Evolutionary conservation across 2,888 invertebrate species (phyloP), one percentile per base, ranked within the genome.

Genomic region (Drosophila atripex): DNA sequence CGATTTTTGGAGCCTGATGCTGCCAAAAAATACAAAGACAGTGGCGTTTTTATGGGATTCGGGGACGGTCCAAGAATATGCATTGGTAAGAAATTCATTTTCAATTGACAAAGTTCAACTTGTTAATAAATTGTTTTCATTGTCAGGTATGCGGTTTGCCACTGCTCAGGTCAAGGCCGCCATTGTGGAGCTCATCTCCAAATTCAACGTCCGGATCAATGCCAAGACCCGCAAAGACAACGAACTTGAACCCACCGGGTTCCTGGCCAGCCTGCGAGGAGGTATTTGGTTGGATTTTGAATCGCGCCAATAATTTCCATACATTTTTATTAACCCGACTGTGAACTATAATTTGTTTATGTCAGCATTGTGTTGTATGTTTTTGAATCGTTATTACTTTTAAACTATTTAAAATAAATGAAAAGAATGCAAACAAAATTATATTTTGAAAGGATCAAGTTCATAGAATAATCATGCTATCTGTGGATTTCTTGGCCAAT

Each of bases 21-120:
- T 0, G 54, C 58, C 0, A 90, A 89, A 60, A 77, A 73, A 32
- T 89, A 76, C 18, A 77, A 86, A 0, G 90, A 91, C 1, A 72
- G 75, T 25, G 91, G 91, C 8, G 76, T 83, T 0, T 91, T 74
- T 38, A 75, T 86, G 46, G 85, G 79, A 3, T 91, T 91, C 30
- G 89, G 91, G 1, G 90, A 91, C 73, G 91, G 91, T 1, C 91
- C 91, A 0, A 82, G 91, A 59, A 63, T 84, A 11, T 91, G 91
- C 59, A 71, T 90, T 47, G 91, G 90, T 89, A 3, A 47, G 60
- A 38, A 1, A 16, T 11, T 4, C 11, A 14, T 8, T 28, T 28
- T 28, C 3, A 28, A 9, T 2, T 9, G 3, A 9, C 3, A 0
- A 28, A 28, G 9, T 9, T 28, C 28, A 9, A 28, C 28, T 1